Base-by-base conservation (phyloP, 2,797 vertebrate genomes). In the Spatula versicolor region DNA sequence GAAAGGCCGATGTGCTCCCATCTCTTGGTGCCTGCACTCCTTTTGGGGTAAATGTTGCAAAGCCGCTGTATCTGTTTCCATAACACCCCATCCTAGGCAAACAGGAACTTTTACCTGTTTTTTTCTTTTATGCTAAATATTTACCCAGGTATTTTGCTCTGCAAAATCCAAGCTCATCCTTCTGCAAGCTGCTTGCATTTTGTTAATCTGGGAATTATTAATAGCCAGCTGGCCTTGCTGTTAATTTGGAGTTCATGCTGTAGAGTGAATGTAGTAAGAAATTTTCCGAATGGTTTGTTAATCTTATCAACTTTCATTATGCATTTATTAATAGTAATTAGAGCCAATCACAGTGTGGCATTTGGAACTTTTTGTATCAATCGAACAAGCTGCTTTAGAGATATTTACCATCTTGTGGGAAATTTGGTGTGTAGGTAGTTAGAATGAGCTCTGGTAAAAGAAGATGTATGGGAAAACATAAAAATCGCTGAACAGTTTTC, bases 291-390 rank as follows among this genome's bases (percentile, higher is more conserved):
- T 55, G 66, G 41, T 80, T 90, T 92, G 56, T 95, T 95, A 92
- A 78, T 94, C 88, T 95, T 95, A 93, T 88, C 95, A 90, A 50
- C 37, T 14, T 71, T 83, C 64, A 64, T 90, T 90, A 68, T 54
- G 77, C 64, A 21, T 84, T 92, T 95, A 89, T 95, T 92, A 94
- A 85, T 89, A 74, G 86, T 21, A 88, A 66, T 96, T 94, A 69
- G 31, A 81, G 31, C 48, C 62, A 71, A 43, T 90, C 72, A 23
- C 17, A 28, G 33, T 17, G 37, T 63, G 10, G 1, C 37, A 19
- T 74, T 94, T 72, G 64, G 60, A 93, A 77, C 15, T 78, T 83
- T 79, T 71, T 50, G 5, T 59, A 33, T 56, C 28, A 35, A 60
- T 75, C 66, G 67, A 50, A 6, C 12, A 69, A 33, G 20, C 0